phyloP scores from a whole-genome alignment of 2,888 invertebrate species.

The Lithosia quadra region DNA sequence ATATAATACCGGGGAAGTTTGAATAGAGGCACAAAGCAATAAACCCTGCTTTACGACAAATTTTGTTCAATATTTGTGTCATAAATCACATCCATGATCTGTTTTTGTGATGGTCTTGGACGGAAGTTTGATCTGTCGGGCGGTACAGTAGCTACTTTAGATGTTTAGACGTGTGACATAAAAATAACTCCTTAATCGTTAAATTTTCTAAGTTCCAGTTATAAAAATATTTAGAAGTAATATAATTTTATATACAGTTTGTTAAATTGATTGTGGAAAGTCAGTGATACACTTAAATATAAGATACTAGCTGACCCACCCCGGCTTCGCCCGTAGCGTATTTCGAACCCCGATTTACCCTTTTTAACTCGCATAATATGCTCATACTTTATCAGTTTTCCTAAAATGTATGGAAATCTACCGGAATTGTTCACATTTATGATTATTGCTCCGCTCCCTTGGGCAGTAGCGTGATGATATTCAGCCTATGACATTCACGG shows the following conservation, averaged over 20 bases:
- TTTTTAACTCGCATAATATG: too few relatives aligned
- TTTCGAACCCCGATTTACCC: too few relatives aligned
- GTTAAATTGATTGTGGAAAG: slow-evolving; percentile 41
- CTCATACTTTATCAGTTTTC: too few relatives aligned
- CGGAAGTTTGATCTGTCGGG: slow-evolving; percentile 65
- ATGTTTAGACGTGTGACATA: slow-evolving; percentile 48
- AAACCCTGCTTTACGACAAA: slow-evolving; percentile 76
- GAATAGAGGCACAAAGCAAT: slow-evolving; percentile 63
- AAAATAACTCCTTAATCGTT: slow-evolving; percentile 61
- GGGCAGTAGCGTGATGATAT: too few relatives aligned
- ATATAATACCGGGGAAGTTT: slow-evolving; percentile 65
- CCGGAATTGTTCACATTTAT: too few relatives aligned
- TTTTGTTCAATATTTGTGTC: slow-evolving; percentile 75
- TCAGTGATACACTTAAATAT: neutral
- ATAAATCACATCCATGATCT: slow-evolving; percentile 74
- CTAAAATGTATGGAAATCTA: too few relatives aligned
- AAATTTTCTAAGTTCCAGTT: slow-evolving; percentile 53
- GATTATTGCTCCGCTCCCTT: too few relatives aligned
- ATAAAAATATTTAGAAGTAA: slow-evolving; percentile 55
- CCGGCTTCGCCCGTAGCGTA: too few relatives aligned
- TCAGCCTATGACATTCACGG: too few relatives aligned
- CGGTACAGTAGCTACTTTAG: slow-evolving; percentile 37
- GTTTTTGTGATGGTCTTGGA: slow-evolving; percentile 61
- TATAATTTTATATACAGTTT: slow-evolving; percentile 47
- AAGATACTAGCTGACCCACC: too few relatives aligned